phyloP scores from a whole-genome alignment of 2,888 invertebrate genomes.

The Ametastegia equiseti region DNA sequence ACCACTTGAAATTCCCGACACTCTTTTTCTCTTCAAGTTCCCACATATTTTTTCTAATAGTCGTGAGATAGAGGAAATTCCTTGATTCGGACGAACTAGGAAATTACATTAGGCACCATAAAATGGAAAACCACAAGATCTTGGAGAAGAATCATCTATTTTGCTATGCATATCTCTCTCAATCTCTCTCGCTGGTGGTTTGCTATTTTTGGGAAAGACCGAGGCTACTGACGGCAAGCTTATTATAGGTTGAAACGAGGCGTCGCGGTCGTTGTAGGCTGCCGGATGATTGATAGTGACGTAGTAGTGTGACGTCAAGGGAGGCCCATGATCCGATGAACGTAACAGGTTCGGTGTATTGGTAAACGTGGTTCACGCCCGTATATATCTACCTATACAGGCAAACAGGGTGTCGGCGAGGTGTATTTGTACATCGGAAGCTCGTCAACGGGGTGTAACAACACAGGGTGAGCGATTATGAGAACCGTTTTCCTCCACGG shows the following conservation, averaged over 20 bases:
- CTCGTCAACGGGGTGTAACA: constrained; percentile 39
- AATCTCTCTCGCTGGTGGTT: not conserved
- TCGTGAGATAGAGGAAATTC: too few species aligned
- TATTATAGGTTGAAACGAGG: constrained; percentile 25
- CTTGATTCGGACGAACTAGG: too few species aligned
- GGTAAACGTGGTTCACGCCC: too few species aligned
- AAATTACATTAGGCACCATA: too few species aligned
- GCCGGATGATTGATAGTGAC: constrained; percentile 38
- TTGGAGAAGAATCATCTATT: too few species aligned
- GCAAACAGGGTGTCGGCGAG: not conserved
- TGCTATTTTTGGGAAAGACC: not conserved
- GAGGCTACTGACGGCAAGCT: constrained; percentile 10
- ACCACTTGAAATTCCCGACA: too few species aligned
- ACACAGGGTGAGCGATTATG: constrained; percentile 34
- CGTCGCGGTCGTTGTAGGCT: constrained; percentile 10
- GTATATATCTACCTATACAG: too few species aligned
- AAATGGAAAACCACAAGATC: too few species aligned
- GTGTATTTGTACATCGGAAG: constrained; percentile 26
- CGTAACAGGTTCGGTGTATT: not conserved
- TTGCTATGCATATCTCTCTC: not conserved
- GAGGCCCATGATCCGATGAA: not conserved
- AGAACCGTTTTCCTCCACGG: constrained; percentile 12
- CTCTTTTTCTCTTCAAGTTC: too few species aligned
- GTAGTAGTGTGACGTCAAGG: constrained; percentile 15
- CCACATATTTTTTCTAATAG: too few species aligned